A percentile compares a stretch with the other conserved stretches of the same genome.
phyloP scores from a whole-genome alignment of 92 coral and sea anemone species.

The Palythoa grandis region DNA sequence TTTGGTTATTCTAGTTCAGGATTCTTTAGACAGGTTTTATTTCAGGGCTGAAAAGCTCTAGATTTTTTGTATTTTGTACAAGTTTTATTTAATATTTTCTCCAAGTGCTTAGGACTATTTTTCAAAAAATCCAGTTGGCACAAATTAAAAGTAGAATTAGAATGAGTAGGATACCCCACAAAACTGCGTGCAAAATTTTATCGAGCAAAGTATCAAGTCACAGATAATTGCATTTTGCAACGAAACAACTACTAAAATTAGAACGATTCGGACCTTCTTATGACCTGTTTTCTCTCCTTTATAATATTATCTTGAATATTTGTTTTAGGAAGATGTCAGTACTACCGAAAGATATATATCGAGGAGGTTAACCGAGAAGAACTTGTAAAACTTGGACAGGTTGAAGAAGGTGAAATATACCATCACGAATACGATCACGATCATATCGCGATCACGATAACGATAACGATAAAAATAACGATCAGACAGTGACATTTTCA shows the following conservation, averaged over 20 bases:
- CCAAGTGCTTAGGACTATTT: no score
- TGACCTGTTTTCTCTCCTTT: background rate
- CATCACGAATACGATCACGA: background rate
- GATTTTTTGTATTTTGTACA: no score
- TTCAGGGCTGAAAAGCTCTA: no score
- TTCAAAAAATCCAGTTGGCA: no score
- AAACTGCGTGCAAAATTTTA: no score
- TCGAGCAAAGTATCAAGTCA: no score
- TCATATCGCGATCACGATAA: background rate
- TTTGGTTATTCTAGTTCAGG: no score
- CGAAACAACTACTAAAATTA: background rate
- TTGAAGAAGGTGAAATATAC: conserved; percentile 79
- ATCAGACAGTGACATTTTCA: background rate
- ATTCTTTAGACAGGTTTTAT: no score
- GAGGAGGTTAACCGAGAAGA: conserved; percentile 78
- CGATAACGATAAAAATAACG: background rate
- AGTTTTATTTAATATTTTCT: no score
- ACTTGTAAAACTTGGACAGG: conserved; percentile 85
- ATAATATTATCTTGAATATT: background rate
- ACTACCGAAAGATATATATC: conserved; percentile 78
- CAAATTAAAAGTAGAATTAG: no score
- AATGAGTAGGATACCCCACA: no score
- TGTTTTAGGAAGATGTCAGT: conserved; percentile 90
- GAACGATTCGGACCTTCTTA: background rate
- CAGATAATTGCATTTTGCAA: no score